Conservation (phyloP, 2,797 vertebrate genomes). For the Notoglanidium macrostoma region DNA sequence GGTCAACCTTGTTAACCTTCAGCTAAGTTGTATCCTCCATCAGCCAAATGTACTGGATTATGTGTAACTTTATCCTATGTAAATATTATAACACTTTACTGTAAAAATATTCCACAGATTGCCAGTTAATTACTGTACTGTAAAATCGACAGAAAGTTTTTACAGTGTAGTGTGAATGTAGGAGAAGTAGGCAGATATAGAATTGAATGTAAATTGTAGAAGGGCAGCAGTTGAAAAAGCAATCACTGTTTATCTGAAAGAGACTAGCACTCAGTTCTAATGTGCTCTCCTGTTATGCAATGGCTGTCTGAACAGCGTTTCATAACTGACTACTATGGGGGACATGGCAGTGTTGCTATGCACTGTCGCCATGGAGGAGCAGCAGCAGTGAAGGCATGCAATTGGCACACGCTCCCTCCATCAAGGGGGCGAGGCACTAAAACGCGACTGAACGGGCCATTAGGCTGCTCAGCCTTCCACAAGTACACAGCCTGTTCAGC, state of each 20-base stretch:
- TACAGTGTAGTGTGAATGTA: neutral
- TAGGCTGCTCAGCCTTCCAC: slow-evolving; percentile 40
- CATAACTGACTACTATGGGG: slow-evolving; percentile 62
- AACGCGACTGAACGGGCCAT: slow-evolving; percentile 18
- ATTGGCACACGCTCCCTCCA: slow-evolving; percentile 41
- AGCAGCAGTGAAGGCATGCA: slow-evolving; percentile 42
- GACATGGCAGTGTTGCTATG: slow-evolving; percentile 56
- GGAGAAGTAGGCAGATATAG: neutral
- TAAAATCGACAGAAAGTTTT: neutral
- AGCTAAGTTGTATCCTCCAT: neutral
- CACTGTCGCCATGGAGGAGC: slow-evolving; percentile 44
- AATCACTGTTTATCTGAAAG: slow-evolving; percentile 25
- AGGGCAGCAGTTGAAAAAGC: neutral
- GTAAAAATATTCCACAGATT: neutral
- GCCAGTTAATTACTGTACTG: neutral
- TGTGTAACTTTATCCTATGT: neutral
- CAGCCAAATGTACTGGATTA: neutral
- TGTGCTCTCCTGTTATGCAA: slow-evolving; percentile 64
- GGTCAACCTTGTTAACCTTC: neutral
- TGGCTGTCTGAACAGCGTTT: slow-evolving; percentile 53
- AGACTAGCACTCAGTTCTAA: slow-evolving; percentile 22
- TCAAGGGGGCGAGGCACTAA: slow-evolving; percentile 51
- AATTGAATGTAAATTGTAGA: neutral
- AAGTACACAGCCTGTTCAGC: slow-evolving; percentile 45
- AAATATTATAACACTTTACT: neutral